phyloP scores from a whole-genome alignment of 2,113 vertebrate species.

The Pedetes capensis region DNA sequence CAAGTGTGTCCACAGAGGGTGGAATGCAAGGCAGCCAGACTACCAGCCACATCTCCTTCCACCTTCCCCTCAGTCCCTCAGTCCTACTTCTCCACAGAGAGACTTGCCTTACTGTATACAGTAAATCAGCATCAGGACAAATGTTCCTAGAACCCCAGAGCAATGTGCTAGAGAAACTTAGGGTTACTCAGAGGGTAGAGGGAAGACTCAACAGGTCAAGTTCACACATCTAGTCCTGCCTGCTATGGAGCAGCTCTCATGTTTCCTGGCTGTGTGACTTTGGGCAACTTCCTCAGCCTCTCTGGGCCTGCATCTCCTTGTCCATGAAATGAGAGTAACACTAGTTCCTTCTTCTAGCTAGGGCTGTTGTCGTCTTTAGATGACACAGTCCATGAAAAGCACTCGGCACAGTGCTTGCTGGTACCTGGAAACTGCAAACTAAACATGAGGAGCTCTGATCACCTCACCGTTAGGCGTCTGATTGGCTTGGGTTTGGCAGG shows the following conservation, averaged over 20 bases:
- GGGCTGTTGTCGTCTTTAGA: no score
- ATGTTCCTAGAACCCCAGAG: background rate
- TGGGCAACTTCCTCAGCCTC: no score
- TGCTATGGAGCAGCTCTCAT: background rate
- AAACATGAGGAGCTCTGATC: rapidly evolving
- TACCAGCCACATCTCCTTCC: background rate
- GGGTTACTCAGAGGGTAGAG: background rate
- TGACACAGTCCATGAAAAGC: background rate
- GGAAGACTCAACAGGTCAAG: background rate
- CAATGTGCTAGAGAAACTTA: background rate
- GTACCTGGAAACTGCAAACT: rapidly evolving
- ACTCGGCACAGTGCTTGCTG: rapidly evolving
- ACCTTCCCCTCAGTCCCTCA: no score
- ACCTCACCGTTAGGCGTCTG: no score
- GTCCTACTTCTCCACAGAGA: no score
- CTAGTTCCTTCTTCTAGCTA: background rate
- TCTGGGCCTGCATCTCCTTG: background rate
- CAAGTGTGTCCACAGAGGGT: background rate
- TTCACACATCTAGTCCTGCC: background rate
- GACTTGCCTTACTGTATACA: rapidly evolving
- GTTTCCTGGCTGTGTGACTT: background rate
- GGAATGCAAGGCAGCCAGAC: rapidly evolving
- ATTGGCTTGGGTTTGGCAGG: background rate
- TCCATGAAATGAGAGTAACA: background rate
- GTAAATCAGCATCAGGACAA: background rate